A percentile compares a stretch with the other conserved stretches of the same genome.
phyloP scores from a whole-genome alignment of 2,888 invertebrate species.

The Neria commutata region DNA sequence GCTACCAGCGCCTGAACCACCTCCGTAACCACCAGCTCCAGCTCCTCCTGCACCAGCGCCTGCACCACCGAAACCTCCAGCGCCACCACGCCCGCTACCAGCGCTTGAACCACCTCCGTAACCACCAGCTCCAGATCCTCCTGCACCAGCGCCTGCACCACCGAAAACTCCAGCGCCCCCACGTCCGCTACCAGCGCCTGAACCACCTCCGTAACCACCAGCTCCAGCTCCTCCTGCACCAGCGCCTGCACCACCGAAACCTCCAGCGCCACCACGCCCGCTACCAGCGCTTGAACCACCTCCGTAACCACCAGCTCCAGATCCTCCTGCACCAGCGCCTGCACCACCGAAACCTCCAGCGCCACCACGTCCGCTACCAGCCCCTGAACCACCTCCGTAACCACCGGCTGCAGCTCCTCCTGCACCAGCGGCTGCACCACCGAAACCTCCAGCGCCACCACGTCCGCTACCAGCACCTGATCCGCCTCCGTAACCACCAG shows the following conservation, averaged over 20 bases:
- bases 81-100: constrained; percentile 16
- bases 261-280: constrained; percentile 13
- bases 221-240: constrained; percentile 32
- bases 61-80: constrained; percentile 25
- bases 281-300: constrained; percentile 17
- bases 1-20: constrained; percentile 24
- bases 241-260: constrained; percentile 21
- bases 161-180: constrained; percentile 42
- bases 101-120: constrained; percentile 27
- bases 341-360: constrained; percentile 6
- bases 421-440: constrained; percentile 33
- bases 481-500: constrained; percentile 12
- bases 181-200: constrained; percentile 35
- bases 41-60: constrained; percentile 20
- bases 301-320: constrained; percentile 31
- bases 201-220: constrained; percentile 44
- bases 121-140: constrained; percentile 27
- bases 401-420: background rate
- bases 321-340: constrained; percentile 20
- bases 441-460: constrained; percentile 1
- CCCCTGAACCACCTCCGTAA: constrained; percentile 4
- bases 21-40: constrained; percentile 34
- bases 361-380: constrained; percentile 2
- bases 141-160: constrained; percentile 38
- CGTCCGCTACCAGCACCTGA: constrained; percentile 30